These are phyloP conservation scores for Dendroctonus valens DNA, from an alignment of 1,140 invertebrate genomes.

Conservation along the genomic window DNA sequence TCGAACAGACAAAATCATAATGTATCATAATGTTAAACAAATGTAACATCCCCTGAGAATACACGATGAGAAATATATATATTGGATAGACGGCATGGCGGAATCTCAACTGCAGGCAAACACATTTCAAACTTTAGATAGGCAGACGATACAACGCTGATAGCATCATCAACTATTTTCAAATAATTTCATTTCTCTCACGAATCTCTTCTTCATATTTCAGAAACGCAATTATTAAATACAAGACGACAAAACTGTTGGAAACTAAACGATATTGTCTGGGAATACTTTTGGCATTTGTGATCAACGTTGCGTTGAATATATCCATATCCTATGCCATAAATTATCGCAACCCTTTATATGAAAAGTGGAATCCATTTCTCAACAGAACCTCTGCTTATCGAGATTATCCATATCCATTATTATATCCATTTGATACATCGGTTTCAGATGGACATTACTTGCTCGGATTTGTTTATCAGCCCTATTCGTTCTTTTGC, in stretches of 20 bases:
- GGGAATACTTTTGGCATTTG: not conserved
- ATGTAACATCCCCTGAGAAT: too few relatives aligned
- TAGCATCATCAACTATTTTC: not conserved
- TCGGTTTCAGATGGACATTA: constrained; percentile 33
- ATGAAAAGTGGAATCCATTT: constrained; percentile 21
- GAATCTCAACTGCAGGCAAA: too few relatives aligned
- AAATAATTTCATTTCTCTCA: not conserved
- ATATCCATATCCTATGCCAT: not conserved
- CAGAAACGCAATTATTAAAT: constrained; percentile 2
- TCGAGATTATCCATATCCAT: constrained; percentile 17
- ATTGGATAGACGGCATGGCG: too few relatives aligned
- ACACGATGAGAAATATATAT: too few relatives aligned
- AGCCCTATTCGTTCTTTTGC: constrained; percentile 9
- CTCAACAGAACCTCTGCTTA: constrained; percentile 29
- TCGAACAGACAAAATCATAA: too few relatives aligned
- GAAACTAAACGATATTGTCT: not conserved
- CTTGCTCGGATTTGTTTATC: constrained; percentile 26
- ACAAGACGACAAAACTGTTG: not conserved
- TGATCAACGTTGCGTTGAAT: not conserved
- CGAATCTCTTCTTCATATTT: not conserved
- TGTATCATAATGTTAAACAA: too few relatives aligned
- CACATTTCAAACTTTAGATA: too few relatives aligned
- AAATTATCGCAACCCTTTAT: not conserved
- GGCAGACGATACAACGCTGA: too few relatives aligned
- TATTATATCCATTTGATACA: constrained; percentile 34